phyloP scores from a whole-genome alignment of 2,797 vertebrate species.

The Oreochromis mossambicus region DNA sequence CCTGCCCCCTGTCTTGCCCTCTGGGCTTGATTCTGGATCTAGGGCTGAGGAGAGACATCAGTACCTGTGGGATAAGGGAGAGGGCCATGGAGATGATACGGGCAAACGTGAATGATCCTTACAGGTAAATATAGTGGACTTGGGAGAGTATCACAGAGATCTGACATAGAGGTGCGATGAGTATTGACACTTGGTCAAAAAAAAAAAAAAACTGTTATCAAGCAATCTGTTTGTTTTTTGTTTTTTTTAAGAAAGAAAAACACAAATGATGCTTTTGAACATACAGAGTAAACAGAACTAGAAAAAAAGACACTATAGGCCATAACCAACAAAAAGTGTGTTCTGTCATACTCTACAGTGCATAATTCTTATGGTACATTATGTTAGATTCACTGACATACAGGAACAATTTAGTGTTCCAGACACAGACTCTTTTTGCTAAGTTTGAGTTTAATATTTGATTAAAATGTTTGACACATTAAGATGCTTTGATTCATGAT shows the following conservation, averaged over 20 bases:
- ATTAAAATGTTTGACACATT: not conserved
- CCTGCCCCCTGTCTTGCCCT: slow-evolving; percentile 82
- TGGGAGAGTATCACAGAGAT: not conserved
- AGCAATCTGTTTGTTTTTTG: not conserved
- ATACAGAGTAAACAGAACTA: not conserved
- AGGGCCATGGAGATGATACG: slow-evolving; percentile 82
- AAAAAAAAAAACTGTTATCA: not conserved
- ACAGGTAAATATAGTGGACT: slow-evolving; percentile 56
- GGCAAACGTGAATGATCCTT: slow-evolving; percentile 82
- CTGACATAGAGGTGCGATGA: not conserved
- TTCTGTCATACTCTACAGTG: not conserved
- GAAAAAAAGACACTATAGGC: not conserved
- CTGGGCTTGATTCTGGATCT: slow-evolving; percentile 85
- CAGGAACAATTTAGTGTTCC: not conserved
- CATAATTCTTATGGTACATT: not conserved
- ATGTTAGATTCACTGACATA: not conserved
- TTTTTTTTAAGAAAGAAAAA: not conserved
- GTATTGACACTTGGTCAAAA: not conserved
- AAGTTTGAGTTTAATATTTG: not conserved
- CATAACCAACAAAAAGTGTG: not conserved
- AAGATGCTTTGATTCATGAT: not conserved
- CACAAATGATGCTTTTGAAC: not conserved
- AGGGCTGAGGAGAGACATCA: slow-evolving; percentile 76
- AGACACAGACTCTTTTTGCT: not conserved
- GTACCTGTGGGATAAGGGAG: slow-evolving; percentile 78